Base-by-base conservation (phyloP, 1,140 invertebrate species). In the Anoplophora glabripennis region DNA sequence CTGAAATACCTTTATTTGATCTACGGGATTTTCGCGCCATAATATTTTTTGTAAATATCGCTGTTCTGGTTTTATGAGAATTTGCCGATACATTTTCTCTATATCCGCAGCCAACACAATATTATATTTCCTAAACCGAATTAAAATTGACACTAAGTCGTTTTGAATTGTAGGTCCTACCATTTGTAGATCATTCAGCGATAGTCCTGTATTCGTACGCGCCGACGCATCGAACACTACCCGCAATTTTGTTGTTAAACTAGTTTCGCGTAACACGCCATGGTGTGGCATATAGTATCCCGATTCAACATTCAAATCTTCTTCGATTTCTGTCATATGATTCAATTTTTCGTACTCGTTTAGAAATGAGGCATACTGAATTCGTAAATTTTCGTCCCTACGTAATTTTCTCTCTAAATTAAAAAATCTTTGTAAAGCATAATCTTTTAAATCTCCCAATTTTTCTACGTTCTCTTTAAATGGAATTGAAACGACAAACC, bases 91-190 rank as follows among this genome's bases (percentile, higher is more conserved):
- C 69, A 77, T 78, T 57, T 77, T 74, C 12, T 62, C 61, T 5
- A 79, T 69, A 59, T 80, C 78, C 7, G 70, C 72, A n/a, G 65
- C 58, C 15, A 81, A 57, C n/a, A 72, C 73, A 40, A 73, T 57
- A 14, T 42, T 56, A 58, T 76, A 67, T 42, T 58, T 57, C 51
- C 78, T 51, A 68, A 77, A 79, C 46, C 76, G 68, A n/a, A 79
- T 55, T 10, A 80, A 33, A 41, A 78, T 66, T 36, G 65, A 65
- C 21, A 73, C 57, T 21, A 75, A 56, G 37, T 67, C 57, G 12
- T 65, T 28, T 41, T 71, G 72, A 8, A 72, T 41, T 28, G 48
- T 65, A 0, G 72, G 69, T 9, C 73, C 71, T 10, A 61, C 46
- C n/a, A 52, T 41, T 45, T 66, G 53, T 34, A 66, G 38, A 17